Percentiles rank a stretch among this genome's conserved stretches.
Evolutionary conservation across 2,797 vertebrate genomes (phyloP).

Genomic region (Clamator glandarius): DNA sequence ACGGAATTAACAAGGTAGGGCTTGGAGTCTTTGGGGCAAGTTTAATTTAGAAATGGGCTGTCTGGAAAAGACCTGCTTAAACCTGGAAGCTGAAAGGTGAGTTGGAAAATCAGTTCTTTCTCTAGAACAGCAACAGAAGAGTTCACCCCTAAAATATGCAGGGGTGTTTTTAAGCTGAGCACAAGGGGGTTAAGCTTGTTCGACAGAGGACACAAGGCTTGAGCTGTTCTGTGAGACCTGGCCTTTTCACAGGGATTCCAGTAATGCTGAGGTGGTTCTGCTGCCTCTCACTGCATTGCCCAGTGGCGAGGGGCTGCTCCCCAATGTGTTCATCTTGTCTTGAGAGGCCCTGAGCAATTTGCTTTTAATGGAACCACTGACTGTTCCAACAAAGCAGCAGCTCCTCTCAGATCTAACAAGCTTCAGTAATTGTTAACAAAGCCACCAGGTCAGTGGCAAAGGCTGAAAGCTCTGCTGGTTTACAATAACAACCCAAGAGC

Average conservation of each 20-base stretch:
- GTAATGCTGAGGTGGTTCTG: rapidly evolving
- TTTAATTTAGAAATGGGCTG: background rate
- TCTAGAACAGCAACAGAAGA: background rate
- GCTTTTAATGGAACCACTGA: rapidly evolving
- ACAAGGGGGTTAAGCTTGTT: background rate
- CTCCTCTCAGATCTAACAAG: background rate
- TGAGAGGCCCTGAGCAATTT: background rate
- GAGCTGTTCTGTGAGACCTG: background rate
- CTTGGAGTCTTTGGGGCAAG: background rate
- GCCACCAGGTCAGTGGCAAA: background rate
- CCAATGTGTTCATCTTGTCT: background rate
- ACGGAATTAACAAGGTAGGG: background rate
- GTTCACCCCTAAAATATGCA: rapidly evolving
- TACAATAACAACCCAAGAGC: rapidly evolving
- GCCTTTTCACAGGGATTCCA: rapidly evolving
- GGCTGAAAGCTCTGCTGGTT: background rate
- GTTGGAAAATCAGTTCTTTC: background rate
- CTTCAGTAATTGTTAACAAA: background rate
- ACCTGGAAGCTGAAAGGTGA: background rate
- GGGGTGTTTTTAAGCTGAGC: too few species aligned
- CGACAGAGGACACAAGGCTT: background rate
- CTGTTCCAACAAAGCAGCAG: background rate
- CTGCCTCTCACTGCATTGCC: background rate
- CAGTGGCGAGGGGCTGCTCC: background rate
- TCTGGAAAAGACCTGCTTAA: background rate